Base-by-base conservation (phyloP, 30 jellyfish, hydroid and myxozoan genomes). In the Cassiopea xamachana region DNA sequence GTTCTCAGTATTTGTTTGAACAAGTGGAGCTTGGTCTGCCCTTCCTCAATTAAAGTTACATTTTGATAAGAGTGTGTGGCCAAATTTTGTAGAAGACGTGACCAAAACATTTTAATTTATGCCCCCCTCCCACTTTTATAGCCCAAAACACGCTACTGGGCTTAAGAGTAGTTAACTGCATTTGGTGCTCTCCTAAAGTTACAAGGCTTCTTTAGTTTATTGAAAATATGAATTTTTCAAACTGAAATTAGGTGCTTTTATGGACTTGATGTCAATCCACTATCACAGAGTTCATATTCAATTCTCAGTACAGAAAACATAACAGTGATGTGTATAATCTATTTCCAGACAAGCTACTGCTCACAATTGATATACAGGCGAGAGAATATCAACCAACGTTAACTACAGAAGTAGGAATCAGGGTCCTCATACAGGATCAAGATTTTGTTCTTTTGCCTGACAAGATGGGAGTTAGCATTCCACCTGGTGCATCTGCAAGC, bases 401-500 rank as follows among this genome's bases (percentile, higher is more conserved):
- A 2, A 46, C 95, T 7, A 16, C 46, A 5, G 95, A 88, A 79
- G 75, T 43, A 15, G 95, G 95, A 15, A 83, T 88, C 62, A 73
- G 90, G 27, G 79, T 88, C 39, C 48, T 69, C 1, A 58, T 88
- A 44, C 45, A 47, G 1, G 95, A 88, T 44, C 90, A 88, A 60
- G 90, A 88, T 19, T 17, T 49, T 9, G 48, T n/a, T 1, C 27
- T 80, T 48, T 55, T 18, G 1, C 95, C 95, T 1, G 19, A 7
- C 15, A 79, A 78, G 44, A 18, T 77, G 12, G 95, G 95, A 75
- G 78, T 88, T 86, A 88, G 79, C 49, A 71, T 78, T n/a, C 46
- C 86, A 27, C 90, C 95, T 77, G 95, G 95, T 5, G 91, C 19
- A 6, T n/a, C 72, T 6, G 95, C 90, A 16, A 81, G 90, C 64